Evolutionary conservation across 2,113 vertebrate genomes (phyloP).

Genomic region (Ochotona curzoniae): DNA sequence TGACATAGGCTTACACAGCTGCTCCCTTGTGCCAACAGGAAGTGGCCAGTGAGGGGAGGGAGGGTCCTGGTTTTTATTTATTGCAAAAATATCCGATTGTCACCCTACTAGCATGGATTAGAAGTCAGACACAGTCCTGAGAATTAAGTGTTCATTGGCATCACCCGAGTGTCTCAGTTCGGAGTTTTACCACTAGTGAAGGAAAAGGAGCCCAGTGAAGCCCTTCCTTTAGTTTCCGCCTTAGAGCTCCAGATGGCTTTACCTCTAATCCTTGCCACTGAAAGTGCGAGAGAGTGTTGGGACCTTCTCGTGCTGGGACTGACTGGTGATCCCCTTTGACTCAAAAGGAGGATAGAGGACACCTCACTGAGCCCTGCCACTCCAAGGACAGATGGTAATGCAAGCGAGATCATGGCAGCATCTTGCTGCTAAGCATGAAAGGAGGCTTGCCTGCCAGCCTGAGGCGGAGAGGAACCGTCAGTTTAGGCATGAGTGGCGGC

Average conservation of each 20-base stretch:
- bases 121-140: neutral
- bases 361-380: neutral
- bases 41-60: no score
- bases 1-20: fast-evolving
- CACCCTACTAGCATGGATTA: neutral
- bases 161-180: neutral
- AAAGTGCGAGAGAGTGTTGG: neutral
- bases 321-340: neutral
- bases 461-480: neutral
- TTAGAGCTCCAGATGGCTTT: neutral
- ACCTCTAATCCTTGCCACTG: neutral
- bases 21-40: neutral
- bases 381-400: neutral
- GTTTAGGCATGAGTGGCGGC: neutral
- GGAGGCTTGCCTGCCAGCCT: neutral
- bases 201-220: neutral
- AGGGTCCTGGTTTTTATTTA: neutral
- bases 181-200: neutral
- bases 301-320: neutral
- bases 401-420: neutral
- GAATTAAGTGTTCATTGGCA: neutral
- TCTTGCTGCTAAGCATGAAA: neutral
- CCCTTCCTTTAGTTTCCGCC: neutral
- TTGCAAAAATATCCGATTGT: neutral
- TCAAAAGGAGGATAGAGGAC: neutral